Base-by-base conservation (phyloP, 2,797 vertebrate genomes). In the Hypotaenidia philippensis region DNA sequence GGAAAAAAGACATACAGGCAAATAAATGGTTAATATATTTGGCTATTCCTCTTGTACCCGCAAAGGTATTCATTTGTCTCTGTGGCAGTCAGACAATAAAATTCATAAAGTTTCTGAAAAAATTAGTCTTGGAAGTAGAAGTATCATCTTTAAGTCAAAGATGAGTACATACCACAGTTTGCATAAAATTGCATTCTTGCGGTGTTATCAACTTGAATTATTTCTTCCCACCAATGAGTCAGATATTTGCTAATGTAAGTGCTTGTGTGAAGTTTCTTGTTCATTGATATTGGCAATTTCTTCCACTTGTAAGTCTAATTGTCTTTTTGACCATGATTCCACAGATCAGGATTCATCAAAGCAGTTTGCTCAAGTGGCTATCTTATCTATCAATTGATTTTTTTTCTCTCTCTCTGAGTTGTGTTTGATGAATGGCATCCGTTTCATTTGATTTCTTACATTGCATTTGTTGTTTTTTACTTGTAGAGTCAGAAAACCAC, bases 321-420 rank as follows among this genome's bases (percentile, higher is more conserved):
- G 64, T 90, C 78, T 83, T 87, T 92, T 87, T 94, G 79, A 72
- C 94, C 90, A 36, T 56, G 40, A 74, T 92, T 88, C 96, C 71
- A 34, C 21, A 92, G 81, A 89, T 81, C 76, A 85, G 81, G 74
- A 71, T 88, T 92, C 68, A 66, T 76, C 69, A 87, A 27, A 92
- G 70, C 69, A 87, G 7, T 32, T 52, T 44, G 26, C 49, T 81
- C 19, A 32, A 68, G 52, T 68, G 36, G 18, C 63, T 79, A 26
- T 31, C 45, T 87, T 41, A 18, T 6, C 7, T 17, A 83, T 23
- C 53, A 49, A 6, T 4, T 61, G 40, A 14, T 49, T 53, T 49
- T 64, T 36, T 15, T 27, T 25, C 4, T 31, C 5, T 47, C 6
- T 21, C 25, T 66, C 45, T 3, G 6, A 31, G 4, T 38, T 60